These are phyloP conservation scores for Alligator sinensis DNA, from an alignment of 2,113 vertebrate species.

Conservation along the genomic window DNA sequence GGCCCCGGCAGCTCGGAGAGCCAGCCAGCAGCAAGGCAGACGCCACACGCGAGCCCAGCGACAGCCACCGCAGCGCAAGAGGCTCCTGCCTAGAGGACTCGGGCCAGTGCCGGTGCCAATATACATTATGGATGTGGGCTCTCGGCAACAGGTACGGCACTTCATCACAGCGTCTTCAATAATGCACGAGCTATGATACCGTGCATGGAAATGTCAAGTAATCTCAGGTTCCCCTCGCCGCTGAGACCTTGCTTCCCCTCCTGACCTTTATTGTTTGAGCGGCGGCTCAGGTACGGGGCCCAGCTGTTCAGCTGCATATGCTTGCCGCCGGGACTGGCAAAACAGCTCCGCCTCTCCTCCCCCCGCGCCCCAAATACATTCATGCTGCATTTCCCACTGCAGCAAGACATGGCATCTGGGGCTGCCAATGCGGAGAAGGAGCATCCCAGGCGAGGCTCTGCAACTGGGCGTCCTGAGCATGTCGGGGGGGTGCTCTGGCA, in stretches of 20 bases:
- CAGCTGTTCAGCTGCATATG: slow-evolving; percentile 71
- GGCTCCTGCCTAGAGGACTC: accelerated
- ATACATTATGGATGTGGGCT: slow-evolving; percentile 38
- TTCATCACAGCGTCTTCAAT: slow-evolving; percentile 37
- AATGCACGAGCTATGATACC: slow-evolving; percentile 60
- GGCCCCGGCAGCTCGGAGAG: background rate
- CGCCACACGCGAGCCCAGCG: accelerated
- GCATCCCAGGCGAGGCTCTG: background rate
- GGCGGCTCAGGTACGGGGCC: slow-evolving; percentile 42
- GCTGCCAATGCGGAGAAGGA: background rate
- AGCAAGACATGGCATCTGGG: background rate
- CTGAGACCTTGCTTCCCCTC: background rate
- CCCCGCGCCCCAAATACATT: background rate
- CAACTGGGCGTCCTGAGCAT: no score
- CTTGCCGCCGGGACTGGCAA: slow-evolving; percentile 54
- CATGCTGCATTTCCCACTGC: background rate
- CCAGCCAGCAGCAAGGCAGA: accelerated
- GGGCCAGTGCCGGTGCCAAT: slow-evolving; percentile 38
- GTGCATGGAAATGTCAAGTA: slow-evolving; percentile 4
- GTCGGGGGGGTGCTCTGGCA: no score
- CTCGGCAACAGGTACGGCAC: slow-evolving; percentile 49
- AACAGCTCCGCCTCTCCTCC: background rate
- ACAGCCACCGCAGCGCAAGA: accelerated
- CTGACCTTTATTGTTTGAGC: slow-evolving; percentile 22
- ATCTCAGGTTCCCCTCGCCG: slow-evolving; percentile 10